Conservation (phyloP, 2,888 invertebrate genomes). For the Bibio marci region DNA sequence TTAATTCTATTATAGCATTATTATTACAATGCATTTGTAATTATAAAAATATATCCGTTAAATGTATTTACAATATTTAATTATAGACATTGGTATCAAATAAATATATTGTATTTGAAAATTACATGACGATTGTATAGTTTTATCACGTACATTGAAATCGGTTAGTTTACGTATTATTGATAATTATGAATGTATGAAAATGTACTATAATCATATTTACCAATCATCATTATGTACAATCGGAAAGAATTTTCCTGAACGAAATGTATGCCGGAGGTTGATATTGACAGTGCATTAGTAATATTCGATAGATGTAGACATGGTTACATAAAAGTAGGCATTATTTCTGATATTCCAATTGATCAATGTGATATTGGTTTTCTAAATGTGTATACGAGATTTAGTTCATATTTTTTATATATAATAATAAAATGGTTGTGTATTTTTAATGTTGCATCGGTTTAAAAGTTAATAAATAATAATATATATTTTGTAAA, state of each 20-base stretch:
- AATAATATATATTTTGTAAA: too few relatives aligned
- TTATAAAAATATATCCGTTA: too few relatives aligned
- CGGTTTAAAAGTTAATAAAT: too few relatives aligned
- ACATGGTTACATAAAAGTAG: conserved; percentile 18
- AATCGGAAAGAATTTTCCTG: conserved; percentile 14
- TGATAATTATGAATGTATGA: conserved; percentile 15
- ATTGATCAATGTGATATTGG: not conserved
- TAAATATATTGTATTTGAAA: too few relatives aligned
- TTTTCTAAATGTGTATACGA: conserved; percentile 1
- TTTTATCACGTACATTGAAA: too few relatives aligned
- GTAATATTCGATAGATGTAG: conserved; percentile 11
- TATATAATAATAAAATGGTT: too few relatives aligned
- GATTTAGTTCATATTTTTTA: conserved; percentile 4
- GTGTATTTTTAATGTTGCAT: too few relatives aligned
- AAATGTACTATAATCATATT: conserved; percentile 15
- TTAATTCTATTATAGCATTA: too few relatives aligned
- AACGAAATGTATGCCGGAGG: conserved; percentile 23
- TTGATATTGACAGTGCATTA: conserved; percentile 25
- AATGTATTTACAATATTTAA: too few relatives aligned
- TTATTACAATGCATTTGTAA: too few relatives aligned
- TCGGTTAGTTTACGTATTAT: conserved; percentile 19
- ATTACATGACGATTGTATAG: too few relatives aligned
- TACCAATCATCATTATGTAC: conserved; percentile 19
- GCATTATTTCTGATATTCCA: conserved; percentile 22
- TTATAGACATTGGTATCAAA: too few relatives aligned